Percentiles rank a stretch among this genome's conserved stretches.
Evolutionary conservation across 2,888 invertebrate genomes (phyloP).

Genomic region (Athalia rosae): DNA sequence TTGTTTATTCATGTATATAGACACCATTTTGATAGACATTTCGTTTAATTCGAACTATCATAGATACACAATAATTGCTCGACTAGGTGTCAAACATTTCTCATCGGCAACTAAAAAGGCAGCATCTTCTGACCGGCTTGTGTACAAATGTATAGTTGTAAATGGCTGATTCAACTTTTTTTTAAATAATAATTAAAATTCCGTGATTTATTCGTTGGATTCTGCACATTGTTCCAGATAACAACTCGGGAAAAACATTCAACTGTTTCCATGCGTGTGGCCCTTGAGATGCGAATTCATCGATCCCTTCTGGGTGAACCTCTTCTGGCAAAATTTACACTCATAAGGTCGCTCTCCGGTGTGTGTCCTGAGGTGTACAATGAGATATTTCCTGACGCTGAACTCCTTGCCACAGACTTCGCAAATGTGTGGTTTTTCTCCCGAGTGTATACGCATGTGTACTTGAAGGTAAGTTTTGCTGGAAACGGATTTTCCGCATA

Average conservation of each 20-base stretch:
- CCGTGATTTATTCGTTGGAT: no score
- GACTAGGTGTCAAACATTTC: no score
- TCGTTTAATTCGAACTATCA: neutral
- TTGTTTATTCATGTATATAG: neutral
- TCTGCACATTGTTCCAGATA: neutral
- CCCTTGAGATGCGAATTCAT: constrained; percentile 67
- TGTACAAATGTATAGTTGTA: no score
- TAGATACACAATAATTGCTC: neutral
- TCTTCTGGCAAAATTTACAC: constrained; percentile 69
- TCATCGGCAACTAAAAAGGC: no score
- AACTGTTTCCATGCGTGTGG: constrained; percentile 59
- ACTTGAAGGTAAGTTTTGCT: constrained; percentile 65
- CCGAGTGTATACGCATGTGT: constrained; percentile 66
- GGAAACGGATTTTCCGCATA: constrained; percentile 71
- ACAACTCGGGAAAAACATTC: neutral
- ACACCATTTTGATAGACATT: neutral
- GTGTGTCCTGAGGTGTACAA: constrained; percentile 67
- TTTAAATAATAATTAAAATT: no score
- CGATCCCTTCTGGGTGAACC: constrained; percentile 70
- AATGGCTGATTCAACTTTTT: no score
- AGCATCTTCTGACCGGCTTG: no score
- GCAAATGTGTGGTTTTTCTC: constrained; percentile 65
- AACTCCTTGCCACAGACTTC: constrained; percentile 66
- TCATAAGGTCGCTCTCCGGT: constrained; percentile 67
- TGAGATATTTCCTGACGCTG: constrained; percentile 64